A percentile compares a stretch with the other conserved stretches of the same genome.
phyloP scores from a whole-genome alignment of 37 sponge, comb jelly and placozoan species.

The Crambe crambe region DNA sequence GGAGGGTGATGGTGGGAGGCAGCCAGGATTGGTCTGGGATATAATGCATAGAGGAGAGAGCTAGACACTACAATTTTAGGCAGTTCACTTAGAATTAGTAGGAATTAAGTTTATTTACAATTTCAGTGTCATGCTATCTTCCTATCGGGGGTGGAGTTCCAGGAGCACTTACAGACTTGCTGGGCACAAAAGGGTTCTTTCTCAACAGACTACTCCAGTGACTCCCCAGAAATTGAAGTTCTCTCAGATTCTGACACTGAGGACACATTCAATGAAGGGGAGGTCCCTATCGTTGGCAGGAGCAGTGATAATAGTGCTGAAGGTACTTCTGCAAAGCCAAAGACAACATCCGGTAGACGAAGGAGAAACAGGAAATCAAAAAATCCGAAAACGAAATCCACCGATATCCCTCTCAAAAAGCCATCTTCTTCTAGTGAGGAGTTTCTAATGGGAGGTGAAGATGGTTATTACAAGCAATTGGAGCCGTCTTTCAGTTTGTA shows the following conservation, averaged over 20 bases:
- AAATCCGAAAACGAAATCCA: background rate
- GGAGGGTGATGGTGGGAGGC: no score
- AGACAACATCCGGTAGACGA: background rate
- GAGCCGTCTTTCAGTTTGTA: background rate
- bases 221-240: constrained; percentile 27
- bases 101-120: background rate
- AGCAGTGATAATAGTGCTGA: background rate
- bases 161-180: constrained; percentile 16
- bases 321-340: background rate
- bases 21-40: no score
- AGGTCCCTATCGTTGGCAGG: background rate
- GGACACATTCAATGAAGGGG: background rate
- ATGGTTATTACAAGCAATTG: background rate
- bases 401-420: background rate
- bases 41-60: no score
- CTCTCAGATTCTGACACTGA: background rate
- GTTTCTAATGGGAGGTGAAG: background rate
- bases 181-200: background rate
- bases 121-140: constrained; percentile 27
- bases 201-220: constrained; percentile 29
- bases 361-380: background rate
- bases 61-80: no score
- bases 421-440: background rate
- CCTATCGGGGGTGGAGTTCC: constrained; percentile 3
- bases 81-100: no score